phyloP scores from a whole-genome alignment of 2,113 vertebrate genomes.

The Rhinopomastus cyanomelas region DNA sequence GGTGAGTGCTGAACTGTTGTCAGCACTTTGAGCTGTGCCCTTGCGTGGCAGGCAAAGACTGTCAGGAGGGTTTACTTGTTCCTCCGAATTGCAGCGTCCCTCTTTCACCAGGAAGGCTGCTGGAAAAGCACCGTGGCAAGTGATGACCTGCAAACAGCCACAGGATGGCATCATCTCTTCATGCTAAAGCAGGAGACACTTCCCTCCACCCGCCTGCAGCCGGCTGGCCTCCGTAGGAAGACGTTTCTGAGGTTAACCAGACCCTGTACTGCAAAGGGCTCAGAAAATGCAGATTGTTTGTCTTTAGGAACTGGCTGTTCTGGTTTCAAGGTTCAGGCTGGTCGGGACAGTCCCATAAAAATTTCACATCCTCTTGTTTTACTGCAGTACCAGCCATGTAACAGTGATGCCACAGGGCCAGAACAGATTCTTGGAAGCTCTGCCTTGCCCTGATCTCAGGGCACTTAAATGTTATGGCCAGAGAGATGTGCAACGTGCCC shows the following conservation, averaged over 20 bases:
- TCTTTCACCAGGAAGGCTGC: neutral
- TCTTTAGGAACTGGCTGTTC: neutral
- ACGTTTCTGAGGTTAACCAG: neutral
- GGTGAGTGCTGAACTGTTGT: neutral
- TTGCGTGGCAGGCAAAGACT: neutral
- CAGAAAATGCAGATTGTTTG: neutral
- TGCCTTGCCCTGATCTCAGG: neutral
- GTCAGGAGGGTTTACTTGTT: neutral
- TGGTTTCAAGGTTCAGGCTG: neutral
- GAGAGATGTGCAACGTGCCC: neutral
- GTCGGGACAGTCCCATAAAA: neutral
- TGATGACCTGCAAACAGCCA: neutral
- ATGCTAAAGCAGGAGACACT: neutral
- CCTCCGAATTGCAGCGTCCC: neutral
- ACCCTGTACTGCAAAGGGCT: neutral
- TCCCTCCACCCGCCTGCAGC: neutral
- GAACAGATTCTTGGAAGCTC: neutral
- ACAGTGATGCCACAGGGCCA: neutral
- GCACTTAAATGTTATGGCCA: neutral
- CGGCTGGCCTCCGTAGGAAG: neutral
- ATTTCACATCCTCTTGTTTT: neutral
- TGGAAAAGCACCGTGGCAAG: neutral
- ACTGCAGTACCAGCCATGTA: neutral
- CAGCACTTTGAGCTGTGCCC: neutral
- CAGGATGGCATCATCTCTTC: conserved; percentile 30